Conservation (phyloP, 1,140 invertebrate species). For the Trypoxylus dichotomus region DNA sequence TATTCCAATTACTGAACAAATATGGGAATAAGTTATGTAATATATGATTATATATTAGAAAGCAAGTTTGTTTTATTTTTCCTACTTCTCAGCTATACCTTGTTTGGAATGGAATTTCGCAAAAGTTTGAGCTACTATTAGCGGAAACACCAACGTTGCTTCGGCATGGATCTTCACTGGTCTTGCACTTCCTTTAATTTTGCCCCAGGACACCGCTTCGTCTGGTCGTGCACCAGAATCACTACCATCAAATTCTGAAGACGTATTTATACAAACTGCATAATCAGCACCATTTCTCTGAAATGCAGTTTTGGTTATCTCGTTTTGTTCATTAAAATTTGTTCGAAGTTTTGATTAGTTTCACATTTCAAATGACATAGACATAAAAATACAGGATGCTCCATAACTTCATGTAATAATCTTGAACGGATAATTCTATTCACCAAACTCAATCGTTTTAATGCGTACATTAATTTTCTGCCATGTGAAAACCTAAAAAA, state of each 20-base stretch:
- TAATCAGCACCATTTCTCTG: conserved; percentile 97
- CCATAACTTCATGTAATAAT: no score
- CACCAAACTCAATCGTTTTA: no score
- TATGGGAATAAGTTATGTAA: not conserved
- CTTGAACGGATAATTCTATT: no score
- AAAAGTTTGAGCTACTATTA: conserved; percentile 96
- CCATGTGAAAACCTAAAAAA: no score
- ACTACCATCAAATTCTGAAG: conserved; percentile 96
- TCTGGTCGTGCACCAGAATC: conserved; percentile 97
- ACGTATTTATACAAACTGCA: conserved; percentile 96
- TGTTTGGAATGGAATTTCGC: conserved; percentile 56
- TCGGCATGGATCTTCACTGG: conserved; percentile 98
- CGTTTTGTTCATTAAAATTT: no score
- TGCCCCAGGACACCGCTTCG: conserved; percentile 98
- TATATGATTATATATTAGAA: not conserved
- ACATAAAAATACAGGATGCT: no score
- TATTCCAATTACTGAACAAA: conserved; percentile 20
- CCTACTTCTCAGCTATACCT: not conserved
- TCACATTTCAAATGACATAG: no score
- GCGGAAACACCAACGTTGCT: conserved; percentile 92
- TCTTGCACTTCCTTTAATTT: conserved; percentile 84
- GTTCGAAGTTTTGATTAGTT: no score
- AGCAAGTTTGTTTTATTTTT: not conserved
- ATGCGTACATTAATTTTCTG: no score
- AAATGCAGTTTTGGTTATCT: no score